Evolutionary conservation across 1,140 invertebrate genomes (phyloP), one percentile per base, ranked within the genome.

Genomic region (Achroia grisella): DNA sequence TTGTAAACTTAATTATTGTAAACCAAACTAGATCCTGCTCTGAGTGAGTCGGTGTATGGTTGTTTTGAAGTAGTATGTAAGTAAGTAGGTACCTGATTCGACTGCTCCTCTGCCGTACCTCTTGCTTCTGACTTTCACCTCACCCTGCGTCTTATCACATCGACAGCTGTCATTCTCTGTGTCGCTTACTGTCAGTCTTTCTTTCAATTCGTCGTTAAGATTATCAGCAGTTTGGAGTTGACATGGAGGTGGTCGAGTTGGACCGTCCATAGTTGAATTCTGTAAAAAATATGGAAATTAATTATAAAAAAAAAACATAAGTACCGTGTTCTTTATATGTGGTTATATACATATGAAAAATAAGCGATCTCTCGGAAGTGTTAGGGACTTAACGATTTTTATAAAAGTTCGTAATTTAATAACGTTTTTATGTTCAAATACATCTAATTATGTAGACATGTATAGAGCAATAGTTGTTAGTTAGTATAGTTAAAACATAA

Each of bases 41-140:
- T n/a, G n/a, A n/a, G n/a, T n/a, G n/a, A n/a, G n/a, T n/a, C n/a
- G n/a, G n/a, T n/a, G n/a, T n/a, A n/a, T n/a, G n/a, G n/a, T n/a
- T n/a, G n/a, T n/a, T n/a, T n/a, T n/a, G n/a, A 14, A 30, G 10
- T 11, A 27, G 9, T 31, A 31, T 2, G 9, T 2, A 10, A 31
- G 9, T 3, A 2, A 31, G 9, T 9, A 31, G 1, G n/a, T 55
- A 76, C 80, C 73, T 62, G 74, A 71, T 48, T 82, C 70, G 32
- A 84, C 75, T 0, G 79, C 80, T 10, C 78, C 80, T 39, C 81
- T 63, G 29, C 79, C 77, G 29, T 60, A 71, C 43, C 79, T 60
- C 54, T 77, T 81, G 62, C 71, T 74, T 31, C 62, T 69, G n/a
- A 74, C 52, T 49, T 68, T 73, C 12, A 78, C 76, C 44, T 77